Base-by-base conservation (phyloP, 2,888 invertebrate genomes). In the Oscheius sp. region DNA sequence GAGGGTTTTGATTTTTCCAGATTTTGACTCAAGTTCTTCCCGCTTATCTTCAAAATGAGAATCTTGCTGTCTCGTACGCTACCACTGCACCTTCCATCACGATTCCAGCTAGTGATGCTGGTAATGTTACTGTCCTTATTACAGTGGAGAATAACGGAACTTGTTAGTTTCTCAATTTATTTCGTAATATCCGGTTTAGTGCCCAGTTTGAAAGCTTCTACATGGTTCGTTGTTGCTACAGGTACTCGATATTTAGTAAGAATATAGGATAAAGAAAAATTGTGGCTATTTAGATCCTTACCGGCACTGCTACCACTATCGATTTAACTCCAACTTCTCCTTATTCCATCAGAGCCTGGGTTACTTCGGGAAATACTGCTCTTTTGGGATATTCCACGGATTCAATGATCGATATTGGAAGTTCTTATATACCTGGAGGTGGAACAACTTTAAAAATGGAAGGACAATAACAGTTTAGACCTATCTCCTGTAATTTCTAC, bases 71-170 rank as follows among this genome's bases (percentile, higher is more conserved):
- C 26, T 26, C 44, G 12, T 59, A 59, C 44, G 12, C 14, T 2
- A 24, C 41, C 9, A 41, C 24, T 3, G 26, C 14, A 3, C 17
- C 30, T 1, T 28, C 28, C 30, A 6, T 59, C 8, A 4, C 20
- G 9, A 59, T 59, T 44, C 62, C 62, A 2, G 12, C 24, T 28
- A 41, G 44, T 17, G 44, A 59, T 14, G 41, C 28, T 26, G 26
- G 17, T 24, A 44, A 41, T 1, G 26, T 59, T 17, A 44, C 44
- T 22, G 20, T 49, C 20, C 33, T 62, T 14, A 20, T 62, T 4
- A 62, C 62, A 14, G 62, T 62, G 17, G 62, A 47, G 17, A 47
- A 47, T 1, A 62, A 62, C 36, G 47, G 47, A 17, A 32, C 47
- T 0, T 20, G 62, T 62, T 14, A 14, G 33, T 32, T 20, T 32